phyloP scores from a whole-genome alignment of 1,140 invertebrate genomes.

The Pseudomyrmex cubaensis region DNA sequence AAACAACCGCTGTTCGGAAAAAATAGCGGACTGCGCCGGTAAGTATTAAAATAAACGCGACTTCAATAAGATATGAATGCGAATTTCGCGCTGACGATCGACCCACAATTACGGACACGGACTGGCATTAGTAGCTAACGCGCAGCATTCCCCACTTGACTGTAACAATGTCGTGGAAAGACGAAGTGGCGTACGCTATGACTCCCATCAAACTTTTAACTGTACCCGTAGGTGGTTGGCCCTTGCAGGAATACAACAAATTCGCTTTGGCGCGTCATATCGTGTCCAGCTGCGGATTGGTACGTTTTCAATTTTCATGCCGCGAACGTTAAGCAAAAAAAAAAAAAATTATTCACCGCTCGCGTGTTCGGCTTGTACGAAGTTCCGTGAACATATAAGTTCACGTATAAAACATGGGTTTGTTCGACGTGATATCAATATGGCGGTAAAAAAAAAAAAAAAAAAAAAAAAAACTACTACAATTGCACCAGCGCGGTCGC shows the following conservation, averaged over 20 bases:
- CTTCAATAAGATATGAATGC: slow-evolving; percentile 41
- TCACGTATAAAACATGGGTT: no score
- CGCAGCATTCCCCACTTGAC: not conserved
- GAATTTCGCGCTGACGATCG: not conserved
- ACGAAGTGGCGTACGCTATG: slow-evolving; percentile 53
- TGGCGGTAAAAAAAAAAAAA: not conserved
- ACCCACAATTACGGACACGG: slow-evolving; percentile 16
- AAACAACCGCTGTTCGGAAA: slow-evolving; percentile 13
- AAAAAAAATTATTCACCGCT: not conserved
- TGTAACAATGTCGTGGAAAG: slow-evolving; percentile 7
- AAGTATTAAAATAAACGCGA: slow-evolving; percentile 24
- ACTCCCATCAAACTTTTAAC: slow-evolving; percentile 44
- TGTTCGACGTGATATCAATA: not conserved
- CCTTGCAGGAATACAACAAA: slow-evolving; percentile 29
- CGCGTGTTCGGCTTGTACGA: no score
- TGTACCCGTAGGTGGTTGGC: slow-evolving; percentile 63
- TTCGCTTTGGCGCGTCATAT: slow-evolving; percentile 13
- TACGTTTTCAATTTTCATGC: slow-evolving; percentile 20
- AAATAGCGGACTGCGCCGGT: not conserved
- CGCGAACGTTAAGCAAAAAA: not conserved
- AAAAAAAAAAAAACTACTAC: slow-evolving; percentile 29
- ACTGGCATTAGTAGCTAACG: not conserved
- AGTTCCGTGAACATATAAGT: no score
- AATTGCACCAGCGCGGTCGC: slow-evolving; percentile 19
- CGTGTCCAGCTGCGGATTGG: slow-evolving; percentile 18